Percentiles rank a stretch among this genome's conserved stretches.
Evolutionary conservation across 2,113 vertebrate species (phyloP).

Genomic region (Channa maculata): DNA sequence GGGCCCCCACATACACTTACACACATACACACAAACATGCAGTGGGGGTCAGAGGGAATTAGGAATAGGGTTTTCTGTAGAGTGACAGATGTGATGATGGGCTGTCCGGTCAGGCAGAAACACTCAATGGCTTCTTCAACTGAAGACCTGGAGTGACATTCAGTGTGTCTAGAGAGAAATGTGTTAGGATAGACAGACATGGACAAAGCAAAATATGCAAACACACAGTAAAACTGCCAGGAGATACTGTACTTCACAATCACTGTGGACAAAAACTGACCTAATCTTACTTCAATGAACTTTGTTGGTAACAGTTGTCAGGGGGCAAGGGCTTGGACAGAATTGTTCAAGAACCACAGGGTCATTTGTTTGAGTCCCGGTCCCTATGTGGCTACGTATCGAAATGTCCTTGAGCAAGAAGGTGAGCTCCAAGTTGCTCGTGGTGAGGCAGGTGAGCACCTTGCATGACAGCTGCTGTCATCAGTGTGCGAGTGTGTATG

Average conservation of each 20-base stretch:
- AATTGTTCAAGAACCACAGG: too few relatives aligned
- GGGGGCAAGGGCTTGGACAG: too few relatives aligned
- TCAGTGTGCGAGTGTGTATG: too few relatives aligned
- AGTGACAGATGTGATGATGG: slow-evolving; percentile 72
- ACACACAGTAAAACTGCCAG: neutral
- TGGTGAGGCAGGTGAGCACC: too few relatives aligned
- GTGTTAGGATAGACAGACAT: slow-evolving; percentile 10
- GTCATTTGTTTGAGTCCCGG: too few relatives aligned
- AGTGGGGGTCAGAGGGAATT: slow-evolving; percentile 46
- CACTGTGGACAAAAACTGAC: neutral
- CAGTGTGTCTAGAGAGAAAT: slow-evolving; percentile 32
- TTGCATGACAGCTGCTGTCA: too few relatives aligned
- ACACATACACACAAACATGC: neutral
- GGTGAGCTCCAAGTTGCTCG: too few relatives aligned
- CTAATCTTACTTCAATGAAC: too few relatives aligned
- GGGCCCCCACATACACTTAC: neutral
- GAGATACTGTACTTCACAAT: neutral
- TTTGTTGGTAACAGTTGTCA: too few relatives aligned
- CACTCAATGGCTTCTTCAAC: slow-evolving; percentile 58
- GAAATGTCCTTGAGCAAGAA: too few relatives aligned
- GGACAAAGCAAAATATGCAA: neutral
- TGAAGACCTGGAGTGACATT: slow-evolving; percentile 65
- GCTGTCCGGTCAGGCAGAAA: slow-evolving; percentile 68
- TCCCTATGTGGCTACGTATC: too few relatives aligned
- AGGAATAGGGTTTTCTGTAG: slow-evolving; percentile 52